Percentiles rank a stretch among this genome's conserved stretches.
Conservation (phyloP, 2,797 vertebrate genomes). For the Limosa lapponica region DNA sequence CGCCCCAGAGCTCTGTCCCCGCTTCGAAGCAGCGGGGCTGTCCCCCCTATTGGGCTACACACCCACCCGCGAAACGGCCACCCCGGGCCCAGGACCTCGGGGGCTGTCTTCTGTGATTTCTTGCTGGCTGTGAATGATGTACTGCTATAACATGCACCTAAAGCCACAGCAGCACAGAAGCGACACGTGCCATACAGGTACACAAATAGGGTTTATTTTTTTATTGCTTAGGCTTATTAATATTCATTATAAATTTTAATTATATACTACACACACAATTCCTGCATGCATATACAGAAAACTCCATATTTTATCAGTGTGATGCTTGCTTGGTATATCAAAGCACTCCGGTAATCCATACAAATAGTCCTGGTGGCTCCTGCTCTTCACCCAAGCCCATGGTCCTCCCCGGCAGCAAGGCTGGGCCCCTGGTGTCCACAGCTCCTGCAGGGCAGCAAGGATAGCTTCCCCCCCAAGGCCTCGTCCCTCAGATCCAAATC, state of each 20-base stretch:
- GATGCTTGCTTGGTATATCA: background rate
- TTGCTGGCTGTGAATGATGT: background rate
- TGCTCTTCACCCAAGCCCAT: rapidly evolving
- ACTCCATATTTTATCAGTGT: background rate
- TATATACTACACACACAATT: background rate
- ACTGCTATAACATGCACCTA: rapidly evolving
- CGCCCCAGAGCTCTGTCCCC: rapidly evolving
- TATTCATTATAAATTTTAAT: background rate
- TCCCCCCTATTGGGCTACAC: background rate
- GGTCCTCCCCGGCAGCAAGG: rapidly evolving
- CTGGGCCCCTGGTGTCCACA: background rate
- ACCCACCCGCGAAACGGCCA: background rate
- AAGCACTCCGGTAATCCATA: background rate
- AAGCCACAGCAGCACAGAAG: background rate
- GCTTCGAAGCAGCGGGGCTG: background rate
- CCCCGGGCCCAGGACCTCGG: rapidly evolving
- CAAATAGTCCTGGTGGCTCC: background rate
- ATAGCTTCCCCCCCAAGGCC: background rate
- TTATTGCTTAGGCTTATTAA: background rate
- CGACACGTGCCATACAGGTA: background rate
- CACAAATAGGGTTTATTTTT: too few relatives aligned
- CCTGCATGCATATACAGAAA: background rate
- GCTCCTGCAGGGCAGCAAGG: background rate
- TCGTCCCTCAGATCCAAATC: background rate
- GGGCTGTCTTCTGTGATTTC: background rate